Evolutionary conservation across 2,888 invertebrate species (phyloP).

Genomic region (Mechanitis messenoides): DNA sequence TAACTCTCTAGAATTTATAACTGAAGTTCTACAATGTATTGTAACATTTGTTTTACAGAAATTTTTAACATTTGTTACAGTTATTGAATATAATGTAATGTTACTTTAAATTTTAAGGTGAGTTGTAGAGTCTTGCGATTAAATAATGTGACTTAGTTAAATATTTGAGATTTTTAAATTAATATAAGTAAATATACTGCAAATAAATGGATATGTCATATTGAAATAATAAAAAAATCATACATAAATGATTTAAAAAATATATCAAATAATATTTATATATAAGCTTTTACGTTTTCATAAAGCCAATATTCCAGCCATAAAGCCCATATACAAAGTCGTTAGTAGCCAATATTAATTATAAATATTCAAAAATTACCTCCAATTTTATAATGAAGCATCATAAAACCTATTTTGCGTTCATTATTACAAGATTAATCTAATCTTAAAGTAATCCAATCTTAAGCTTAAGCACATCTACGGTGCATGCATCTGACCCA

Average conservation of each 20-base stretch:
- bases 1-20: slow-evolving; percentile 6
- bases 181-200: too few relatives aligned
- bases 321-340: not conserved
- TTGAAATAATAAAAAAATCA: too few relatives aligned
- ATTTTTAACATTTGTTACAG: slow-evolving; percentile 3
- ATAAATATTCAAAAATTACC: slow-evolving; percentile 26
- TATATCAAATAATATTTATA: too few relatives aligned
- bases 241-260: too few relatives aligned
- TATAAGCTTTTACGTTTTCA: too few relatives aligned
- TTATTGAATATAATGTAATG: slow-evolving; percentile 2
- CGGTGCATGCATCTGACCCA: too few relatives aligned
- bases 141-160: not conserved
- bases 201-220: too few relatives aligned
- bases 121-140: not conserved
- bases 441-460: too few relatives aligned
- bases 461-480: too few relatives aligned
- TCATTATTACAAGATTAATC: slow-evolving; percentile 34
- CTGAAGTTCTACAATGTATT: slow-evolving; percentile 2
- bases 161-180: too few relatives aligned
- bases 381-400: slow-evolving; percentile 24
- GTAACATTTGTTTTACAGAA: slow-evolving; percentile 5
- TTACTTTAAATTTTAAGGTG: not conserved
- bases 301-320: not conserved
- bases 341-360: slow-evolving; percentile 6
- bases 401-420: slow-evolving; percentile 26